Evolutionary conservation across 2,888 invertebrate species (phyloP), one percentile per base, ranked within the genome.

Genomic region (Drosophila melanosoma): DNA sequence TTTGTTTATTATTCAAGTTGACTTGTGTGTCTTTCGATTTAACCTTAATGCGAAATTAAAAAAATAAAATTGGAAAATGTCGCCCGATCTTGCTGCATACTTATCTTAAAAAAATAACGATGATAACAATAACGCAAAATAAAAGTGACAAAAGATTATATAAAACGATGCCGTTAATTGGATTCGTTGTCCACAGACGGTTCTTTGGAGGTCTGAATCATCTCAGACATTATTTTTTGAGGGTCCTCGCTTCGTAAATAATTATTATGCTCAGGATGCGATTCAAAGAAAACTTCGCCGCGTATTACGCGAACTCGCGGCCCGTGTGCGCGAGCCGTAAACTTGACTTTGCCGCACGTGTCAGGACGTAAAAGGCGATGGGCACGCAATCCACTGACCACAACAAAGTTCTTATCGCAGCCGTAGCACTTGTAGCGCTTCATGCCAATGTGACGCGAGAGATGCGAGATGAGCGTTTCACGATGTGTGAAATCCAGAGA

Each of bases 391-490:
- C 92, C 92, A 54, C 92, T 92, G 15, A 92, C 91, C 52, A 92
- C 92, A 4, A 92, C 91, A 72, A 92, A 92, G 59, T 88, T 84
- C 56, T 87, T 89, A 52, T 91, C 83, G 62, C 92, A 92, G 11
- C 90, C 91, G 60, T 92, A 92, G 67, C 92, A 92, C 70, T 92
- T 92, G 67, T 92, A 92, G 17, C 92, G 91, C 63, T 92, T 92
- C 92, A 92, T 92, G 59, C 92, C 92, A 68, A 92, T 92, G 73
- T 92, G 92, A 10, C 92, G 92, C 0, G 92, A 92, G 8, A 92
- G 76, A 74, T 92, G 92, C 0, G 92, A 91, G 38, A 92, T 92
- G 8, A 92, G 85, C 3, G 92, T 92, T 69, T 92, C 92, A 12
- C 92, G 92, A 77, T 92, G 92, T 0, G 92, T 92, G 32, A 92